phyloP scores from a whole-genome alignment of 2,797 vertebrate genomes.

The Huso huso region DNA sequence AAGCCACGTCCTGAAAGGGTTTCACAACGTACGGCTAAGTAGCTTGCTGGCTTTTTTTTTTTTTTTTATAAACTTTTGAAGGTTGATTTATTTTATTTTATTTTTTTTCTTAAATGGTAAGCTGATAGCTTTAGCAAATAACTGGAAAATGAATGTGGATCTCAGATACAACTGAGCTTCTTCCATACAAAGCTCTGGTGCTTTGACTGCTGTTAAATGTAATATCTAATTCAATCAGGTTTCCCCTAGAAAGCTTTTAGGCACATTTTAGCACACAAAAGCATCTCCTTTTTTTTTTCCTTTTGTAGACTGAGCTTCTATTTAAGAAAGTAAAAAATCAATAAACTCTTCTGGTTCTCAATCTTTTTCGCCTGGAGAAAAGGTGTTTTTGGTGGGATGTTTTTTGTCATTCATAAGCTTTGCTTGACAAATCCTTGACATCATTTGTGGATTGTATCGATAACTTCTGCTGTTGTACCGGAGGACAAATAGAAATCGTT shows the following conservation, averaged over 20 bases:
- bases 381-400: constrained; percentile 67
- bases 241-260: constrained; percentile 83
- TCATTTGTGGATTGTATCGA: constrained; percentile 90
- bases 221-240: constrained; percentile 86
- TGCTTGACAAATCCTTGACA: constrained; percentile 95
- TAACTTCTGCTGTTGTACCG: constrained; percentile 81
- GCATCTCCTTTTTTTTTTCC: constrained; percentile 72
- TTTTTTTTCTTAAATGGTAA: constrained; percentile 37
- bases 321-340: constrained; percentile 90
- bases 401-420: constrained; percentile 97
- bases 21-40: constrained; percentile 39
- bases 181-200: constrained; percentile 51
- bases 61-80: constrained; percentile 40
- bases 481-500: constrained; percentile 97
- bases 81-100: constrained; percentile 53
- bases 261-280: constrained; percentile 94
- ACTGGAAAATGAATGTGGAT: constrained; percentile 35
- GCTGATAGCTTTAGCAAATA: constrained; percentile 61
- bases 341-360: constrained; percentile 93
- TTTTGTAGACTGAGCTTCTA: constrained; percentile 85
- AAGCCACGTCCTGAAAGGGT: constrained; percentile 8
- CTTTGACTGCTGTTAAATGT: constrained; percentile 63
- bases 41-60: constrained; percentile 41
- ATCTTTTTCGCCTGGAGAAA: constrained; percentile 73
- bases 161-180: constrained; percentile 44